A percentile compares a stretch with the other conserved stretches of the same genome.
Evolutionary conservation across 2,113 vertebrate species (phyloP).

Genomic region (Oryzias javanicus): DNA sequence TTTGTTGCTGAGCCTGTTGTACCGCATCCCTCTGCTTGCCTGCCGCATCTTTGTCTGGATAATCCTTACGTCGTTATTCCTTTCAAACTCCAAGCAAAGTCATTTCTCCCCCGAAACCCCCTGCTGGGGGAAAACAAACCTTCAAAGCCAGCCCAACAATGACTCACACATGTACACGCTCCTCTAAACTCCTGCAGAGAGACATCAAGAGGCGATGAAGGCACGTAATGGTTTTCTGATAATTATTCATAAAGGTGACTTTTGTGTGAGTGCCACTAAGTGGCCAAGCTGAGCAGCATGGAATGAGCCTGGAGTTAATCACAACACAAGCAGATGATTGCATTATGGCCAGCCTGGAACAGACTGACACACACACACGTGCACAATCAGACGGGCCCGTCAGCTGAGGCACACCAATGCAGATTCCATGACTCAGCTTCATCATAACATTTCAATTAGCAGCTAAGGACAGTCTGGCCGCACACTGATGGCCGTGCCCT

Average conservation of each 20-base stretch:
- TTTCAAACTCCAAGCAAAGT: constrained; percentile 55
- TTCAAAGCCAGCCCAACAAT: constrained; percentile 66
- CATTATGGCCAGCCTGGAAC: constrained; percentile 51
- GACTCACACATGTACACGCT: constrained; percentile 50
- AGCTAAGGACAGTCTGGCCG: constrained; percentile 58
- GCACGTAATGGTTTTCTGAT: constrained; percentile 64
- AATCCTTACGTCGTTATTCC: constrained; percentile 54
- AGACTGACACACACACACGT: constrained; percentile 34
- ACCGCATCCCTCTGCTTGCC: constrained; percentile 6
- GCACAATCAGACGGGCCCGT: neutral
- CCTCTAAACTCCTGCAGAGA: constrained; percentile 43
- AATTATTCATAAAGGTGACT: constrained; percentile 72
- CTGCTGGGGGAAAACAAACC: constrained; percentile 48
- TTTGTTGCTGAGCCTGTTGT: constrained; percentile 40
- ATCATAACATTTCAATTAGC: constrained; percentile 66
- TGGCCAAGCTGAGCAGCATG: constrained; percentile 40
- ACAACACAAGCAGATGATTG: constrained; percentile 58
- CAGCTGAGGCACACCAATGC: constrained; percentile 33
- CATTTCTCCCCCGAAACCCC: constrained; percentile 45
- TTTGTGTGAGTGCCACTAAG: constrained; percentile 43
- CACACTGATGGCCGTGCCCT: constrained; percentile 57
- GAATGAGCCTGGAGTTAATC: constrained; percentile 44
- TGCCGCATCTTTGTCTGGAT: constrained; percentile 28
- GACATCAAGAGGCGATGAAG: constrained; percentile 50
- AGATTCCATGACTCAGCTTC: constrained; percentile 40